phyloP scores from a whole-genome alignment of 1,140 invertebrate species.

The Telenomus remus region DNA sequence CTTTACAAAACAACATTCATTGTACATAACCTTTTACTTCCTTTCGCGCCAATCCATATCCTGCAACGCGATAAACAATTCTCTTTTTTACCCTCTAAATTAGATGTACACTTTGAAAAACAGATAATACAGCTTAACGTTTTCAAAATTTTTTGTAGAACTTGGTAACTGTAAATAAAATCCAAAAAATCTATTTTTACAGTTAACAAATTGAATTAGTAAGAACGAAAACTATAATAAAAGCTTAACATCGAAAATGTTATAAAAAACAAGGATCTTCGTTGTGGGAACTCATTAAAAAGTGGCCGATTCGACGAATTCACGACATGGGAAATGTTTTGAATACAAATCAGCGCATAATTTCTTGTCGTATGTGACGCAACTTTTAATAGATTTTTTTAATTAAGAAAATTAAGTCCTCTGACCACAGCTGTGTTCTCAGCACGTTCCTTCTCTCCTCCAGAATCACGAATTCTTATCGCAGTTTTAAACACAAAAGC shows the following conservation, averaged over 20 bases:
- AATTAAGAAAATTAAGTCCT: slow-evolving; percentile 18
- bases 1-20: slow-evolving; percentile 37
- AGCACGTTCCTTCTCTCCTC: no score
- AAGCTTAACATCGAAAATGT: slow-evolving; percentile 9
- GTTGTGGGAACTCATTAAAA: slow-evolving; percentile 21
- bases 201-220: slow-evolving; percentile 10
- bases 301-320: slow-evolving; percentile 8
- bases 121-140: no score
- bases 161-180: no score
- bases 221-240: slow-evolving; percentile 14
- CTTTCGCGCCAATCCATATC: slow-evolving; percentile 28
- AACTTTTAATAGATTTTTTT: slow-evolving; percentile 21
- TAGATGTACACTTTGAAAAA: slow-evolving; percentile 25
- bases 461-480: slow-evolving; percentile 16
- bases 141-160: no score
- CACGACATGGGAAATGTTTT: slow-evolving; percentile 9
- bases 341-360: slow-evolving; percentile 32
- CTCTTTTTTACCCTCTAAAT: slow-evolving; percentile 10
- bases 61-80: slow-evolving; percentile 28
- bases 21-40: slow-evolving; percentile 34
- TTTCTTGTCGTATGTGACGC: slow-evolving; percentile 14
- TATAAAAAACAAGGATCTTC: slow-evolving; percentile 11
- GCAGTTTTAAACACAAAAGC: not conserved
- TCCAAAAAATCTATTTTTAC: no score
- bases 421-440: no score